Evolutionary conservation across 1,140 invertebrate genomes (phyloP).

Genomic region (Philotrypesis tridentata): DNA sequence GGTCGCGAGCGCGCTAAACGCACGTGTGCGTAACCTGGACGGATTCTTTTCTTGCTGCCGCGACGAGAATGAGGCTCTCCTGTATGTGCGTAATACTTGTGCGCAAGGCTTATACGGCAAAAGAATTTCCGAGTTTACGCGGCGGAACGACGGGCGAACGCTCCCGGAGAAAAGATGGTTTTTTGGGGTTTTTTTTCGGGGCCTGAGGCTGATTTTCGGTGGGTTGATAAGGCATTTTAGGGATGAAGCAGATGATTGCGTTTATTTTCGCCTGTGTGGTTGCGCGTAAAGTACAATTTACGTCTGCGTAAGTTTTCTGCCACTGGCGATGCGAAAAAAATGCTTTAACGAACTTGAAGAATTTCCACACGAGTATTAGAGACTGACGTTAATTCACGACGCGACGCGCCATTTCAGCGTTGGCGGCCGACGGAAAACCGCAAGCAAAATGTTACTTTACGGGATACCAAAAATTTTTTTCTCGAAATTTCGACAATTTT

Average conservation of each 20-base stretch:
- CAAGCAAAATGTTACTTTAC: not conserved
- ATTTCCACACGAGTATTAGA: not conserved
- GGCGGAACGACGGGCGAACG: conserved; percentile 41
- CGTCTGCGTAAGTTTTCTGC: no score
- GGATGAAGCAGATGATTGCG: no score
- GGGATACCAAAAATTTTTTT: not conserved
- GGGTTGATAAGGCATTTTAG: no score
- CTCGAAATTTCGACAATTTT: no score
- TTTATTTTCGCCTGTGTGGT: no score
- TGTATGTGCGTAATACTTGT: not conserved
- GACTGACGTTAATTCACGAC: not conserved
- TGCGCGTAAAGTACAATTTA: no score
- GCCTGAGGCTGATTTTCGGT: no score
- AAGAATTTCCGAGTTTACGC: conserved; percentile 14
- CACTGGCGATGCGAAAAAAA: no score
- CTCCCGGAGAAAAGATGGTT: conserved; percentile 20
- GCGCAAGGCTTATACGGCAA: no score
- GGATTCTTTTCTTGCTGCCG: not conserved
- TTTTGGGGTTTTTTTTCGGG: not conserved
- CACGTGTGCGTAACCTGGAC: not conserved
- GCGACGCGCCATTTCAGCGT: conserved; percentile 29
- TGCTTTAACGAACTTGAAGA: not conserved
- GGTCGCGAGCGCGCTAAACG: no score
- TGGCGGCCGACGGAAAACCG: not conserved
- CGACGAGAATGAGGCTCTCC: no score